Evolutionary conservation across 1,140 invertebrate species (phyloP), one percentile per base, ranked within the genome.

Genomic region (Drosophila quadrilineata): DNA sequence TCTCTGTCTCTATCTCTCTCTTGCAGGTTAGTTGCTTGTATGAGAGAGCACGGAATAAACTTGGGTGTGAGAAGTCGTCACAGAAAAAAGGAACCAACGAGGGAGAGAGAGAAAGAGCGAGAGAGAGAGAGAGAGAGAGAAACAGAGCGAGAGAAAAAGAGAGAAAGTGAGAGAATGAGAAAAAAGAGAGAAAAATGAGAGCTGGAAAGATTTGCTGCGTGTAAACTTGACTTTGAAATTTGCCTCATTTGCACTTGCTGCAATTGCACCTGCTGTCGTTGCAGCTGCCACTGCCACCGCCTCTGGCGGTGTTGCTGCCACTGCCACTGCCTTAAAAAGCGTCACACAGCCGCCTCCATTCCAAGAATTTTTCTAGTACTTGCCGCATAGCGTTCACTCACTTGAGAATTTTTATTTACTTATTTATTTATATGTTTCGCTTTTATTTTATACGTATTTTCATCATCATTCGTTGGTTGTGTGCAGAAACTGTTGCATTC

Each of bases 221-320:
- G 77, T 82, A 82, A 82, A 82, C 77, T 82, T 82, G 77, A 82
- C 77, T 82, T 82, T 82, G 77, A 82, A 82, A 82, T 82, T 82
- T 82, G 73, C 77, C 77, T 82, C 77, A 82, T 82, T 82, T 82
- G 79, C 77, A 82, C 72, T 64, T 70, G 62, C 65, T 73, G 74
- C 74, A 71, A 48, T 66, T 68, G 50, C 71, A 75, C 50, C 71
- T 75, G 68, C 28, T 49, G 29, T 22, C 28, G 36, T 17, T 21
- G 10, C 19, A 19, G 24, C 6, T 41, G 16, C 12, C 38, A 9
- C 38, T 5, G 10, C 21, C 16, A 3, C 14, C 17, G n/a, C n/a
- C n/a, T n/a, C n/a, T n/a, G n/a, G n/a, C n/a, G n/a, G n/a, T n/a
- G n/a, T n/a, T 19, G 1, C 5, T 31, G 26, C 3, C 12, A 1